Conservation (phyloP, 2,797 vertebrate species). For the Heterohyrax brucei region DNA sequence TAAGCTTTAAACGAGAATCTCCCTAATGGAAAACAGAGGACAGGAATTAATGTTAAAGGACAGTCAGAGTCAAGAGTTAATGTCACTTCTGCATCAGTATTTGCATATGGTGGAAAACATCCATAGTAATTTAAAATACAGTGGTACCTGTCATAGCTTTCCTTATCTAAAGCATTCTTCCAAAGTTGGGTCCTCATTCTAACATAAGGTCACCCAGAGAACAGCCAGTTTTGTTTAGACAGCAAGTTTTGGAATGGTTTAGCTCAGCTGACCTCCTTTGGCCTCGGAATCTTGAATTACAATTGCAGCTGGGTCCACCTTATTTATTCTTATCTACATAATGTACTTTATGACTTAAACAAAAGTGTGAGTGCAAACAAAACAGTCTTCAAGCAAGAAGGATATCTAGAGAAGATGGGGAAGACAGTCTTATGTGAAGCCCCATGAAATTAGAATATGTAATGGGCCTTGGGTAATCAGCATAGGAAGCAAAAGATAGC, state of each 20-base stretch:
- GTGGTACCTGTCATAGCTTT: neutral
- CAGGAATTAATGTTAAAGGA: no score
- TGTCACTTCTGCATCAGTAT: neutral
- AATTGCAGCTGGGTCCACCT: neutral
- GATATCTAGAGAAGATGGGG: neutral
- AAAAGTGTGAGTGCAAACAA: neutral
- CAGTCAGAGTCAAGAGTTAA: neutral
- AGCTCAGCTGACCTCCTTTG: neutral
- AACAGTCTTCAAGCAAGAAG: neutral
- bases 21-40: neutral
- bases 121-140: neutral
- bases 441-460: neutral
- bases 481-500: neutral
- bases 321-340: neutral
- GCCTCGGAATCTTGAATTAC: neutral
- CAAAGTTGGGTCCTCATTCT: neutral
- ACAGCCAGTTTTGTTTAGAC: neutral
- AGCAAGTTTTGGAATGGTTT: neutral
- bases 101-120: neutral
- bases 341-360: neutral
- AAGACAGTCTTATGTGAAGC: neutral
- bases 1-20: neutral
- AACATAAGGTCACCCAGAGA: neutral
- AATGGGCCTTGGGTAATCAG: neutral
- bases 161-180: neutral